phyloP scores from a whole-genome alignment of 2,888 invertebrate genomes.

The Eucera pruinosa region DNA sequence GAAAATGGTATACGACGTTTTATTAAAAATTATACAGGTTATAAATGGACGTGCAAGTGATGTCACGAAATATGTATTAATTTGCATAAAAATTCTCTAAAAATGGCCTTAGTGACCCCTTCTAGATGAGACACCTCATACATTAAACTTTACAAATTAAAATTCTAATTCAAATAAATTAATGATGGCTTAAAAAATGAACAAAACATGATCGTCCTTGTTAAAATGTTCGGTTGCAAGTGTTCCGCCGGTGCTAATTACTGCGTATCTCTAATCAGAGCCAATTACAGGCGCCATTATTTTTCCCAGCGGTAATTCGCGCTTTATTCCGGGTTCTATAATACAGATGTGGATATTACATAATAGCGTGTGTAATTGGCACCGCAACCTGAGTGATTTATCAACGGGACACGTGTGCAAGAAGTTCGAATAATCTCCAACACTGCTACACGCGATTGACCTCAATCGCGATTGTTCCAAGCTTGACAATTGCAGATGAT shows the following conservation, averaged over 20 bases:
- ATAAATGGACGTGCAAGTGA: too few relatives aligned
- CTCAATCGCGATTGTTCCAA: constrained; percentile 51
- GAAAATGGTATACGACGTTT: too few relatives aligned
- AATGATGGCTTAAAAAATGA: neutral
- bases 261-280: constrained; percentile 1
- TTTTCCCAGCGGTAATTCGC: constrained; percentile 6
- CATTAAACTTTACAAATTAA: neutral
- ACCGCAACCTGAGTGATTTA: constrained; percentile 33
- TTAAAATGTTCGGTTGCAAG: constrained; percentile 1
- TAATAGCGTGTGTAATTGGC: constrained; percentile 17
- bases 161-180: neutral
- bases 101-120: too few relatives aligned
- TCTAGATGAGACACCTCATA: too few relatives aligned
- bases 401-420: constrained; percentile 27
- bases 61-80: too few relatives aligned
- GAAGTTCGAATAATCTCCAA: constrained; percentile 49
- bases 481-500: constrained; percentile 56
- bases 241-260: constrained; percentile 10
- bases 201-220: neutral
- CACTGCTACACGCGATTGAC: constrained; percentile 52
- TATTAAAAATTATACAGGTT: too few relatives aligned
- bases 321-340: constrained; percentile 1
- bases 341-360: neutral
- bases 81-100: too few relatives aligned
- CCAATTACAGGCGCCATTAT: constrained; percentile 6